These are phyloP conservation scores for Aurelia aurita complex sp. Pacific DNA, from an alignment of 30 jellyfish, hydroid and myxozoan genomes.

Conservation along the genomic window DNA sequence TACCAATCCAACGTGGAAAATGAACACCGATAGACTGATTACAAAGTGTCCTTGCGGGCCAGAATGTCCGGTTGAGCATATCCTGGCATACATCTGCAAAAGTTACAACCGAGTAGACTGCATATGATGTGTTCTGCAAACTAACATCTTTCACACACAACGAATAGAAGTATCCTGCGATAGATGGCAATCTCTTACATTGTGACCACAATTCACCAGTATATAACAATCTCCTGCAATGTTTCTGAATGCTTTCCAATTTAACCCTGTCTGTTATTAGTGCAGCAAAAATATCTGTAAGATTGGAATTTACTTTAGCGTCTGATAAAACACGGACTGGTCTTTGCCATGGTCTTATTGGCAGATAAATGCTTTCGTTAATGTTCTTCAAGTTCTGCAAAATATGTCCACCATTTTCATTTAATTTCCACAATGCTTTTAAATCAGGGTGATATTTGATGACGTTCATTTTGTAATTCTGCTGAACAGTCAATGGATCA, in stretches of 20 bases:
- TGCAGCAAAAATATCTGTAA: constrained; percentile 21
- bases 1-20: constrained; percentile 25
- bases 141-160: constrained; percentile 46
- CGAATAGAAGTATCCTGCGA: constrained; percentile 34
- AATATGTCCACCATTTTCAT: constrained; percentile 34
- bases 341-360: constrained; percentile 53
- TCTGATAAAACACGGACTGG: constrained; percentile 43
- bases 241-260: neutral
- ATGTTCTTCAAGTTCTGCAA: constrained; percentile 27
- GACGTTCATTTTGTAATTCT: constrained; percentile 58
- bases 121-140: constrained; percentile 32
- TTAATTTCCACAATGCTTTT: constrained; percentile 55
- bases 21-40: neutral
- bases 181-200: constrained; percentile 23
- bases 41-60: constrained; percentile 60
- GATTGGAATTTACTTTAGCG: constrained; percentile 15
- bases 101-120: constrained; percentile 9
- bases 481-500: constrained; percentile 61
- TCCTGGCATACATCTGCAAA: constrained; percentile 55
- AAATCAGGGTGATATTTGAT: constrained; percentile 26
- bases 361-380: constrained; percentile 27
- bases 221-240: constrained; percentile 46
- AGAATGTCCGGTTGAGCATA: constrained; percentile 24
- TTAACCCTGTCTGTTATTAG: neutral
- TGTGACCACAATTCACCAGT: constrained; percentile 28